Conservation (phyloP, 2,888 invertebrate genomes). For the Diarsia dahlii region DNA sequence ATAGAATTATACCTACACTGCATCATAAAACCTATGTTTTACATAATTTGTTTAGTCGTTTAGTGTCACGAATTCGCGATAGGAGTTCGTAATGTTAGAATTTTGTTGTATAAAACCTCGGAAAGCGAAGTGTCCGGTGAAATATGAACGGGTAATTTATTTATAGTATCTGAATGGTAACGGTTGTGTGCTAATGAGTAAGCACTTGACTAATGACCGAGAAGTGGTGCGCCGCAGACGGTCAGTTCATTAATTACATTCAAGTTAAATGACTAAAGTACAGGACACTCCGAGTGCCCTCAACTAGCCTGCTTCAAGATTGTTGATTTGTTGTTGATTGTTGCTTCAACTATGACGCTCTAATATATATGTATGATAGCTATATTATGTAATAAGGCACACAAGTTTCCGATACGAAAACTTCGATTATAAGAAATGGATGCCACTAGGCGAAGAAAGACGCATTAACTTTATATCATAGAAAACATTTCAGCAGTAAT, state of each 20-base stretch:
- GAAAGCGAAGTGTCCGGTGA: slow-evolving; percentile 24
- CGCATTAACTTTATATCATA: not conserved
- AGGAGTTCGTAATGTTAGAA: slow-evolving; percentile 34
- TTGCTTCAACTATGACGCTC: slow-evolving; percentile 43
- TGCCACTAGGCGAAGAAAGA: not conserved
- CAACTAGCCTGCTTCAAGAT: slow-evolving; percentile 54
- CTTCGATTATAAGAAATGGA: slow-evolving; percentile 23
- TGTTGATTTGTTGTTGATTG: no score
- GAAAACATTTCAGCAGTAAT: not conserved
- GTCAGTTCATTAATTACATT: slow-evolving; percentile 80
- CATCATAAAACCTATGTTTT: slow-evolving; percentile 61
- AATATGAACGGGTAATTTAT: slow-evolving; percentile 51
- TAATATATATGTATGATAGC: slow-evolving; percentile 31
- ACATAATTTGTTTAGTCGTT: slow-evolving; percentile 59
- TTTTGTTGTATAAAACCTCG: slow-evolving; percentile 35
- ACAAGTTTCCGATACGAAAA: slow-evolving; percentile 29
- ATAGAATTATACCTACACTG: slow-evolving; percentile 47
- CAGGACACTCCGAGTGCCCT: slow-evolving; percentile 54
- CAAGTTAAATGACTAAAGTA: slow-evolving; percentile 74
- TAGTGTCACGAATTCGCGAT: slow-evolving; percentile 36
- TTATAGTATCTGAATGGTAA: slow-evolving; percentile 58
- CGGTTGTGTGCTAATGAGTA: slow-evolving; percentile 70
- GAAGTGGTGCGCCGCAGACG: slow-evolving; percentile 72
- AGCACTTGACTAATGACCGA: slow-evolving; percentile 72
- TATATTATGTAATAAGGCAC: slow-evolving; percentile 30